Conservation (phyloP, 2,113 vertebrate species). For the Carassius gibelio region DNA sequence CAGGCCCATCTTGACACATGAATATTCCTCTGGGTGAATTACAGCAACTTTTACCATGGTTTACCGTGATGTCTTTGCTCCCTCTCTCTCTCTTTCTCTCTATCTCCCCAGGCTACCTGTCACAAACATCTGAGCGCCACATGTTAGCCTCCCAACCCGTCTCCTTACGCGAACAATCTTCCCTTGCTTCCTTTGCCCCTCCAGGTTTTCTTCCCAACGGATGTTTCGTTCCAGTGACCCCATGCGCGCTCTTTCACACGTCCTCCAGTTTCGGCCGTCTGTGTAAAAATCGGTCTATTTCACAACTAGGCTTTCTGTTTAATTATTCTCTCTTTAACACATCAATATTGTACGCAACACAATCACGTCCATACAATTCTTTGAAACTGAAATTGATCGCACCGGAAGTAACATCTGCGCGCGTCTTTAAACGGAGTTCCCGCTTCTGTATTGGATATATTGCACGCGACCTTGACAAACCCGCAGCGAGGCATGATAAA, state of each 20-base stretch:
- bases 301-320: not conserved
- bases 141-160: slow-evolving; percentile 57
- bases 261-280: slow-evolving; percentile 29
- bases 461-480: slow-evolving; percentile 63
- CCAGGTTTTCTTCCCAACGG: slow-evolving; percentile 63
- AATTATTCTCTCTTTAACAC: not conserved
- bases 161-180: slow-evolving; percentile 9
- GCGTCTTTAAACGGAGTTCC: slow-evolving; percentile 67
- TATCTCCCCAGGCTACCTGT: slow-evolving; percentile 64
- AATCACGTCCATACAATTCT: not conserved
- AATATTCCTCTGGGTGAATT: slow-evolving; percentile 6
- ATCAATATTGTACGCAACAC: not conserved
- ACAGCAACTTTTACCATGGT: slow-evolving; percentile 15
- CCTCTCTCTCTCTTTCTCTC: slow-evolving; percentile 22
- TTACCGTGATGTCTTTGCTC: slow-evolving; percentile 6
- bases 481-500: slow-evolving; percentile 62
- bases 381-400: slow-evolving; percentile 41
- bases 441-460: slow-evolving; percentile 69
- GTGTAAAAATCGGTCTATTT: not conserved
- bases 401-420: slow-evolving; percentile 68
- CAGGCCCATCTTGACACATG: slow-evolving; percentile 19
- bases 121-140: slow-evolving; percentile 72
- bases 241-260: slow-evolving; percentile 68
- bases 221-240: slow-evolving; percentile 33
- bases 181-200: slow-evolving; percentile 46